These are phyloP conservation scores for Mesodorylaimus sp. DNA, from an alignment of 2,888 invertebrate genomes.

Conservation along the genomic window DNA sequence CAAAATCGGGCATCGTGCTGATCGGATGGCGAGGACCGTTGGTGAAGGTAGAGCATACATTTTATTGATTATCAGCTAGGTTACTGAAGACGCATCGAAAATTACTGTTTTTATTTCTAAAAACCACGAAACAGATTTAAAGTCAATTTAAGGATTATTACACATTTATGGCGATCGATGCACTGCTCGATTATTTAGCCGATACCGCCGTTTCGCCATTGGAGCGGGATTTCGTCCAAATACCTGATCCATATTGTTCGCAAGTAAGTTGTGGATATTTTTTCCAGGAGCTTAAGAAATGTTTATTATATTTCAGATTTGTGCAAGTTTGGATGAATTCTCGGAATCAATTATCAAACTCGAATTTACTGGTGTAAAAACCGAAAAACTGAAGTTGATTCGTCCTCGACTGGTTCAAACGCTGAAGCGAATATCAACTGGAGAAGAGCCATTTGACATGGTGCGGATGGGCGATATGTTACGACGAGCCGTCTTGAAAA, in stretches of 20 bases:
- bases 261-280: conserved; percentile 39
- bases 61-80: no score
- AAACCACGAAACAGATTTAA: no score
- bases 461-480: conserved; percentile 50
- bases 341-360: background rate
- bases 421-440: conserved; percentile 36
- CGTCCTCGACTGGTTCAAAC: conserved; percentile 34
- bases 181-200: conserved; percentile 59
- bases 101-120: no score
- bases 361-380: background rate
- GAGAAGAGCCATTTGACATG: conserved; percentile 45
- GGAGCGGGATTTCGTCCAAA: conserved; percentile 60
- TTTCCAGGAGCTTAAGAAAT: conserved; percentile 5
- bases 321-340: background rate
- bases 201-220: conserved; percentile 64
- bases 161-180: conserved; percentile 45
- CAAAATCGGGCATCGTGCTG: conserved; percentile 55
- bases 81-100: no score
- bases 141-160: conserved; percentile 13
- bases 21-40: conserved; percentile 64
- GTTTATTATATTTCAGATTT: conserved; percentile 9
- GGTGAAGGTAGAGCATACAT: no score
- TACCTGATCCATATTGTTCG: conserved; percentile 58
- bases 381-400: background rate
- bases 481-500: conserved; percentile 39